A percentile compares a stretch with the other conserved stretches of the same genome.
These are phyloP conservation scores for Nasonia vitripennis DNA, from an alignment of 1,140 invertebrate genomes.

Conservation along the genomic window DNA sequence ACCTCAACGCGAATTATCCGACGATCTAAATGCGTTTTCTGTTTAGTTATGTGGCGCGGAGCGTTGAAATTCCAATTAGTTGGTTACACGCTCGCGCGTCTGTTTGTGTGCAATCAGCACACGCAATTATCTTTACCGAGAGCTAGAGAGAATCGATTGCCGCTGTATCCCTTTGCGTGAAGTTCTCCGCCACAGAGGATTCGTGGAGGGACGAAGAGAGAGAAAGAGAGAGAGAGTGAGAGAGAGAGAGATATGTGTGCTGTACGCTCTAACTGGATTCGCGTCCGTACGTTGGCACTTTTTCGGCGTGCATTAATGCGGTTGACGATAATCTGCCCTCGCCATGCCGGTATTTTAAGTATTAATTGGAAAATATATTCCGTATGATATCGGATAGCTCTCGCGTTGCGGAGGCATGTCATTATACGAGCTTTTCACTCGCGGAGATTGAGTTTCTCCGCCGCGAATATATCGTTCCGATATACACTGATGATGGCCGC, in stretches of 20 bases:
- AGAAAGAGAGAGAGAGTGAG: neutral
- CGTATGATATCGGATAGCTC: neutral
- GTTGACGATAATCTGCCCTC: neutral
- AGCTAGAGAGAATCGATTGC: neutral
- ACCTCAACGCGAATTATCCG: too few relatives aligned
- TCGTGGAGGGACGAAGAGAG: neutral
- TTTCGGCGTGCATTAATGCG: neutral
- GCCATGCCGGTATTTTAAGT: neutral
- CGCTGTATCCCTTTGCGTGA: constrained; percentile 1
- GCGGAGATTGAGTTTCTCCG: neutral
- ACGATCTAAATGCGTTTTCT: constrained; percentile 27
- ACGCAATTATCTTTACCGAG: constrained; percentile 43
- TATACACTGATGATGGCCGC: neutral
- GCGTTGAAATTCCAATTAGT: constrained; percentile 43
- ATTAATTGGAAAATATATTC: neutral
- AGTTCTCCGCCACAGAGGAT: neutral
- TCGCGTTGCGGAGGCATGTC: neutral
- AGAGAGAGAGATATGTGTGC: neutral
- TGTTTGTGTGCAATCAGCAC: constrained; percentile 36
- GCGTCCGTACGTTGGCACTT: neutral
- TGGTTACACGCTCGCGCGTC: constrained; percentile 25
- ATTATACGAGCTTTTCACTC: constrained; percentile 7
- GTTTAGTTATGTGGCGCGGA: constrained; percentile 19
- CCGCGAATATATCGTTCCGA: neutral
- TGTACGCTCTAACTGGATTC: neutral